These are phyloP conservation scores for Gallinago media DNA, from an alignment of 2,113 vertebrate genomes.

Conservation along the genomic window DNA sequence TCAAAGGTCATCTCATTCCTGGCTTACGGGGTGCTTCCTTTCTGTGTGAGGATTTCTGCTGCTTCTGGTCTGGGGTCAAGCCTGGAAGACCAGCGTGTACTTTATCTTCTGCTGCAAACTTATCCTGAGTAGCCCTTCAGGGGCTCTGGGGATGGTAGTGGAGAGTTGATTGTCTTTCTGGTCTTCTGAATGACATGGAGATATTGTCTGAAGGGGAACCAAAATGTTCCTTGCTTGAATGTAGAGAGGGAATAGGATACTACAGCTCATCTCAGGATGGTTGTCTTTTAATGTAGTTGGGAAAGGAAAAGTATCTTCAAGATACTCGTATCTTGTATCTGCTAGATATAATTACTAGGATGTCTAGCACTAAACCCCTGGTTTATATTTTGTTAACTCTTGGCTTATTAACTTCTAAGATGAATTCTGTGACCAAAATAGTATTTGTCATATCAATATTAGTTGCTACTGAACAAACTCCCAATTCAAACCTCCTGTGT, in stretches of 20 bases:
- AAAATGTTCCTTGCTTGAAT: not conserved
- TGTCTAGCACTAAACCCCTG: not conserved
- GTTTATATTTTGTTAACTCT: not conserved
- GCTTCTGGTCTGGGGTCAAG: not conserved
- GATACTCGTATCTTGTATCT: not conserved
- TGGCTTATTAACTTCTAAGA: not conserved
- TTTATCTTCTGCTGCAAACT: not conserved
- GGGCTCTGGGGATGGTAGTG: not conserved
- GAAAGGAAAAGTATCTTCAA: not conserved
- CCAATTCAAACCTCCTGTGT: not conserved
- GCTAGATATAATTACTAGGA: not conserved
- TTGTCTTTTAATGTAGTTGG: not conserved
- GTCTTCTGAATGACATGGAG: not conserved
- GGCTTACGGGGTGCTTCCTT: not conserved
- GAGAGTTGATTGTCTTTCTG: not conserved
- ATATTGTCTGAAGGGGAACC: not conserved
- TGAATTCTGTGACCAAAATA: not conserved
- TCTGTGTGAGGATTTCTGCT: not conserved
- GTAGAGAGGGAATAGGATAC: not conserved
- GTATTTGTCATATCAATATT: constrained; percentile 17
- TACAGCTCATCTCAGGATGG: not conserved
- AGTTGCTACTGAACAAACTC: not conserved
- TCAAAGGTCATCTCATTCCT: not conserved
- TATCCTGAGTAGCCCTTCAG: not conserved
- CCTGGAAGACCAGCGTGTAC: not conserved